phyloP scores from a whole-genome alignment of 1,140 invertebrate genomes.

The Nilaparvata lugens region DNA sequence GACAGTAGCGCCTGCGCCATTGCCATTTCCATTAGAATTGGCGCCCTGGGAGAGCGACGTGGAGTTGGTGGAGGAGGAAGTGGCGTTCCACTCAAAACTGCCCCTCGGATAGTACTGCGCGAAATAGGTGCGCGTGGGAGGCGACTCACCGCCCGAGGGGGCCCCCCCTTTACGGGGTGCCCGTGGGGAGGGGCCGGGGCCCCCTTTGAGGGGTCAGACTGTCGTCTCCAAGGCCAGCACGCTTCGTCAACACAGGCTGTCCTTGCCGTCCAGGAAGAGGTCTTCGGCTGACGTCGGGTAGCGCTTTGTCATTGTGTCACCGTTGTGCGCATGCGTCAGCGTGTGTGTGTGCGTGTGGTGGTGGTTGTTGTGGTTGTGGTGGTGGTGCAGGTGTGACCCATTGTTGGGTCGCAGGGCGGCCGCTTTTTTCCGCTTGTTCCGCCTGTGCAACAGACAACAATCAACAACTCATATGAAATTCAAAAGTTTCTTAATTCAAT shows the following conservation, averaged over 20 bases:
- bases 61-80: background rate
- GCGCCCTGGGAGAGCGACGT: conserved; percentile 7
- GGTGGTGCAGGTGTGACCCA: conserved; percentile 37
- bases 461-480: background rate
- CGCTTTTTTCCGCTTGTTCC: conserved; percentile 18
- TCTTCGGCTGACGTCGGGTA: conserved; percentile 33
- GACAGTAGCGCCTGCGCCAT: too few species aligned
- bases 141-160: conserved; percentile 6
- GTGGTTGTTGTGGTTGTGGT: conserved; percentile 39
- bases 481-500: too few species aligned
- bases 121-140: conserved; percentile 9
- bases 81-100: conserved; percentile 4
- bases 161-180: background rate
- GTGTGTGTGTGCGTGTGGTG: conserved; percentile 31
- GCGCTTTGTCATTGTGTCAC: conserved; percentile 34
- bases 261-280: conserved; percentile 54
- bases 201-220: conserved; percentile 37
- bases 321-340: conserved; percentile 19
- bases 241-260: conserved; percentile 63
- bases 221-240: conserved; percentile 52
- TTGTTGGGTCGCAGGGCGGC: conserved; percentile 36
- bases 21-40: background rate
- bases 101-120: background rate
- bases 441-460: background rate
- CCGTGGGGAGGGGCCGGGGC: background rate